Base-by-base conservation (phyloP, 1,140 invertebrate genomes). In the Drosophila teissieri region DNA sequence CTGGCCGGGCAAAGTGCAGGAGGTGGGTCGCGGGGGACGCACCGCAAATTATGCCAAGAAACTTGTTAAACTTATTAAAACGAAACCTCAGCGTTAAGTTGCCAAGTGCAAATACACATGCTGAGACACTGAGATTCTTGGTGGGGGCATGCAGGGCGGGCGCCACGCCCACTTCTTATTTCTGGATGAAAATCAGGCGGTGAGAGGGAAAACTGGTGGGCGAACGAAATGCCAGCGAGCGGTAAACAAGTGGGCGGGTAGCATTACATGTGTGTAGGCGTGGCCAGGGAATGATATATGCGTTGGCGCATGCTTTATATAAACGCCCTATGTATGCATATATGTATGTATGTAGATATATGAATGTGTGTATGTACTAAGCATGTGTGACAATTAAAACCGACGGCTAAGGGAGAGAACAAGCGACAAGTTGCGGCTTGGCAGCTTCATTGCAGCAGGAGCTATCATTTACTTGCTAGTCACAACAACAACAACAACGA, bases 61-160 rank as follows among this genome's bases (percentile, higher is more conserved):
- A 90, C 88, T 90, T 90, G 82, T 88, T 90, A 83, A 90, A 90
- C 86, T 90, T 90, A 90, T 90, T 90, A 90, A 90, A 90, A 86
- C 64, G 86, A 90, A 90, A 90, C 88, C 88, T 83, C 88, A 75
- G 82, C 79, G 78, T 68, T 73, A 83, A 90, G 79, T 80, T 86
- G 65, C 76, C 77, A 83, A 84, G 73, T 76, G 80, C 84, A 84
- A 73, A 78, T 74, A 84, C 80, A 76, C 73, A 76, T 76, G 73
- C 61, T 67, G 61, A 36, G 46, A 37, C 6, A 24, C 14, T n/a
- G 54, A 34, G 53, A 17, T 31, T 34, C 52, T 12, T 15, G 11
- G 31, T 15, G 49, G 22, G 15, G 60, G 31, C 37, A 31, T 31
- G 31, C 5, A 27, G 44, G 39, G 40, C 19, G 42, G 11, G 39